Evolutionary conservation across 2,113 vertebrate genomes (phyloP), one percentile per base, ranked within the genome.

Genomic region (Parotia lawesii): DNA sequence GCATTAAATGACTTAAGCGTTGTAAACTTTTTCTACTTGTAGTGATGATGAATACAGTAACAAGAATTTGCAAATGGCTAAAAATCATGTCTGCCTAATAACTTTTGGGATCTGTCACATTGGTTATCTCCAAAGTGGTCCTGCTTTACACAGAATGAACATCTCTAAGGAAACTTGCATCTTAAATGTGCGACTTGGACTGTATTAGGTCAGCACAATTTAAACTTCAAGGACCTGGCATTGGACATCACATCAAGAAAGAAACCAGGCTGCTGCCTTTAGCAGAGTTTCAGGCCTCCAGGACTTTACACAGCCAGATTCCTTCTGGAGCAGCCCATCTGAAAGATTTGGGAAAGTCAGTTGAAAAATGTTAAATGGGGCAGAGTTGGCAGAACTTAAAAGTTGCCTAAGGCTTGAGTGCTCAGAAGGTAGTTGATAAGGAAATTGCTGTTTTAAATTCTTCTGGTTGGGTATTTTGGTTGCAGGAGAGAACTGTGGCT

Each of bases 281-380:
- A 94, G 82, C 94, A 96, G 91, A 91, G 74, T 96, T 96, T 92
- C 79, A 96, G 95, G 93, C 80, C 91, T 96, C 80, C 95, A 94
- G 85, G 90, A 88, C 91, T 84, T 95, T 93, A 84, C 80, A 65
- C 80, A 87, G 80, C 95, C 95, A 96, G 82, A 89, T 97, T 90
- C 48, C 90, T 92, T 95, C 88, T 96, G 93, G 87, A 96, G 95
- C 90, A 96, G 42, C 82, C 75, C 93, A 87, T 86, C 89, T 96
- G 93, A 93, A 94, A 96, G 66, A 78, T 89, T 76, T 96, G 93
- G 72, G 85, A 93, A 69, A 85, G 65, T 93, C 79, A 91, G 64
- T 85, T 19, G 87, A 81, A 95, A 94, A 78, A 94, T 33, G 79
- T 83, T 88, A 88, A 94, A 78, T 94, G 90, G 72, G 94, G 80